Evolutionary conservation across 2,797 vertebrate genomes (phyloP).

Genomic region (Enteromius radiatus): DNA sequence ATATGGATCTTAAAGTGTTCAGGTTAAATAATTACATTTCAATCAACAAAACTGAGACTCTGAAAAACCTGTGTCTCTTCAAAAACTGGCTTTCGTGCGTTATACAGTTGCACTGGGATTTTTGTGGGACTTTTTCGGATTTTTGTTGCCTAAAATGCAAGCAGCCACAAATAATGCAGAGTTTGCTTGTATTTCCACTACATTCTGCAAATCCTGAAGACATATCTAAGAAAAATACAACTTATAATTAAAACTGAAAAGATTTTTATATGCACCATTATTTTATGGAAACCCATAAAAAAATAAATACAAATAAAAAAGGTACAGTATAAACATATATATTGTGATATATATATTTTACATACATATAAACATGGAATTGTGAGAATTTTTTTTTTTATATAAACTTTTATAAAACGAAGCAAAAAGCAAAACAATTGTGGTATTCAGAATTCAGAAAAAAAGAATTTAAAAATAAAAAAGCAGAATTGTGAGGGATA

Average conservation of each 20-base stretch:
- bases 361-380: no score
- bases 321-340: no score
- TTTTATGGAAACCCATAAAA: neutral
- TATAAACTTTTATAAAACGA: no score
- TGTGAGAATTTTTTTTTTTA: no score
- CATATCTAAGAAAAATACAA: neutral
- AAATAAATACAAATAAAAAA: neutral
- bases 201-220: neutral
- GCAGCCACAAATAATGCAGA: neutral
- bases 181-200: neutral
- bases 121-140: neutral
- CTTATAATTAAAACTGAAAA: neutral
- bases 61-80: neutral
- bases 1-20: neutral
- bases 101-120: neutral
- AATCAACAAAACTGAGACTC: neutral
- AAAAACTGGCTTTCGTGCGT: neutral
- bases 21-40: neutral
- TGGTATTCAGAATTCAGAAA: no score
- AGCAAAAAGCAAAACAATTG: no score
- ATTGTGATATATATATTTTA: no score
- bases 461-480: no score
- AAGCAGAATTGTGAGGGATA: neutral
- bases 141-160: neutral
- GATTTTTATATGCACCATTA: neutral